A percentile compares a stretch with the other conserved stretches of the same genome.
phyloP scores from a whole-genome alignment of 2,797 vertebrate species.

The Adrianichthys oophorus region DNA sequence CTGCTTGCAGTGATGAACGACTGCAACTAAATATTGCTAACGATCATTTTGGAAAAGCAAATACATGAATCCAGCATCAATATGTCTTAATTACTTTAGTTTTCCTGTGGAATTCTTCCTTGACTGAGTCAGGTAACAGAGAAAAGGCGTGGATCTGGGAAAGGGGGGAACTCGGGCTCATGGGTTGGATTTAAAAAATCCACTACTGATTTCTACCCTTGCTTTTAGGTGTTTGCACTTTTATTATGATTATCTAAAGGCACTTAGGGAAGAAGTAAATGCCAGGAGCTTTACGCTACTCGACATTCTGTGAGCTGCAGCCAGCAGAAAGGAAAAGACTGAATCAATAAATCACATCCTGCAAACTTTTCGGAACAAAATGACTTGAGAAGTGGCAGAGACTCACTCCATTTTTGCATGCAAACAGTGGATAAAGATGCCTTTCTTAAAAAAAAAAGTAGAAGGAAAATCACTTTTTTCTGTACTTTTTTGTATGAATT shows the following conservation, averaged over 20 bases:
- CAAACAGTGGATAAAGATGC: too few species aligned
- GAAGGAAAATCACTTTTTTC: too few species aligned
- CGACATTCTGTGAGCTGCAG: too few species aligned
- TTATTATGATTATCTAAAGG: slow-evolving; percentile 30
- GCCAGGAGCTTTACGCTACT: slow-evolving; percentile 29
- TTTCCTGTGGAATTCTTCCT: slow-evolving; percentile 79
- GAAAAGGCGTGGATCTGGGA: slow-evolving; percentile 44
- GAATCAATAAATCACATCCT: too few species aligned
- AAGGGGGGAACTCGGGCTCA: slow-evolving; percentile 52
- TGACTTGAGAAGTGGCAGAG: too few species aligned
- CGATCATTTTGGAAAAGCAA: slow-evolving; percentile 77
- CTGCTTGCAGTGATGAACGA: slow-evolving; percentile 69
- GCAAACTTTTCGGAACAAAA: too few species aligned
- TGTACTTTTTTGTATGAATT: too few species aligned
- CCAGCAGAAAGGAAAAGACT: too few species aligned
- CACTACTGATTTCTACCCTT: slow-evolving; percentile 50
- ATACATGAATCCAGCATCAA: slow-evolving; percentile 76
- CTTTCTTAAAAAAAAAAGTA: too few species aligned
- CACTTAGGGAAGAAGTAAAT: slow-evolving; percentile 43
- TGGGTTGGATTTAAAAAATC: slow-evolving; percentile 59
- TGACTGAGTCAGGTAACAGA: slow-evolving; percentile 61
- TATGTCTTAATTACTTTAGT: slow-evolving; percentile 76
- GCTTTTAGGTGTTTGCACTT: slow-evolving; percentile 16
- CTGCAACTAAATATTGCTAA: slow-evolving; percentile 60
- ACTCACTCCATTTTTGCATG: too few species aligned